Conservation (phyloP, 1,140 invertebrate genomes). For the Acyrthosiphon pisum region DNA sequence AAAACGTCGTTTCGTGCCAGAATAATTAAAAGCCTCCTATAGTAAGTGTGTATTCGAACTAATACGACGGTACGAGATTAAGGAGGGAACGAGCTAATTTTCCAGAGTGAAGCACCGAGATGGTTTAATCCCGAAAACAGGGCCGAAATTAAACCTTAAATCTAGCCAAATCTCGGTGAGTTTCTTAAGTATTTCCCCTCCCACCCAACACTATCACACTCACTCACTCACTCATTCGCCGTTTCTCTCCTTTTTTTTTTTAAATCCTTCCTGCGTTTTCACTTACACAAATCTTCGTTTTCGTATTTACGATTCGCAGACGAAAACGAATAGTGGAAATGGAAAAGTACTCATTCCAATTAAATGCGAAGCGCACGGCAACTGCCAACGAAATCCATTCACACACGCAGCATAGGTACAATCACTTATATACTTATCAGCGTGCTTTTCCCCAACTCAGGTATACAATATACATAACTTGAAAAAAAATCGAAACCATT, state of each 20-base stretch:
- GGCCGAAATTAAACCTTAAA: conserved; percentile 55
- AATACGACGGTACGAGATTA: conserved; percentile 48
- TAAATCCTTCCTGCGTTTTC: conserved; percentile 40
- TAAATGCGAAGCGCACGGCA: conserved; percentile 7
- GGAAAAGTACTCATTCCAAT: conserved; percentile 41
- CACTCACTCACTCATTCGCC: conserved; percentile 59
- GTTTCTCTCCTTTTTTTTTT: background rate
- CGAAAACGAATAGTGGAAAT: background rate
- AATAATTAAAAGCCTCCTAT: conserved; percentile 28
- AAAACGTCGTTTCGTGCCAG: conserved; percentile 41
- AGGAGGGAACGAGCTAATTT: conserved; percentile 42
- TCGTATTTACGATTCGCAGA: conserved; percentile 29
- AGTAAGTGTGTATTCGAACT: background rate
- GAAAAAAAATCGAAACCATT: conserved; percentile 26
- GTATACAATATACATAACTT: background rate
- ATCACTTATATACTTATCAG: background rate
- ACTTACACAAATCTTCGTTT: conserved; percentile 45
- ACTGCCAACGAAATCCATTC: conserved; percentile 31
- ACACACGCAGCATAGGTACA: conserved; percentile 34
- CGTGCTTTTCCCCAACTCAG: background rate
- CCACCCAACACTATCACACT: conserved; percentile 33
- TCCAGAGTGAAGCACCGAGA: conserved; percentile 52
- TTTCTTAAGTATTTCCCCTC: conserved; percentile 58
- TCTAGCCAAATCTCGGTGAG: conserved; percentile 55
- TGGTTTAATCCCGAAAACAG: conserved; percentile 55